phyloP scores from a whole-genome alignment of 2,797 vertebrate species.

The Ceyx erithaca region DNA sequence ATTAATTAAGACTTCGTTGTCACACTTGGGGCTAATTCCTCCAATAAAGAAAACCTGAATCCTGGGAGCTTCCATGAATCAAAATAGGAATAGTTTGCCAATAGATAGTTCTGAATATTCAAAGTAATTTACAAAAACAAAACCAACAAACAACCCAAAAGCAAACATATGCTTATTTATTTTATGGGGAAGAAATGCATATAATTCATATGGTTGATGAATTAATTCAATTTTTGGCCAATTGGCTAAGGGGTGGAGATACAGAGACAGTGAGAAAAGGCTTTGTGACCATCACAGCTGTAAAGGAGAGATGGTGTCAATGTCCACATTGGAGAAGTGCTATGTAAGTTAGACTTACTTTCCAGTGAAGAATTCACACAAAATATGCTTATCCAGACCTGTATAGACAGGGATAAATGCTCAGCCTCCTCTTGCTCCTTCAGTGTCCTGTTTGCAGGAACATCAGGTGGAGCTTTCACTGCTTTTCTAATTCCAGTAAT shows the following conservation, averaged over 20 bases:
- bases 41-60: not conserved
- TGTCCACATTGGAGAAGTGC: not conserved
- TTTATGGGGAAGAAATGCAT: not conserved
- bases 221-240: fast-evolving
- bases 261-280: not conserved
- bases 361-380: not conserved
- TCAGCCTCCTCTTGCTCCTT: not conserved
- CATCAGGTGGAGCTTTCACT: not conserved
- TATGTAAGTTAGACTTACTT: not conserved
- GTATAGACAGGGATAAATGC: fast-evolving
- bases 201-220: not conserved
- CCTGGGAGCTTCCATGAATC: not conserved
- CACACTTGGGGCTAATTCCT: not conserved
- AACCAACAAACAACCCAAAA: too few relatives aligned
- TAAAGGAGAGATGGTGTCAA: not conserved
- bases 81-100: not conserved
- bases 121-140: not conserved
- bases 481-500: fast-evolving
- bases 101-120: not conserved
- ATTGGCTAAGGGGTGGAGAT: not conserved
- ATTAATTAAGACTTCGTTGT: not conserved
- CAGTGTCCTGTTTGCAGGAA: not conserved
- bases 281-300: not conserved
- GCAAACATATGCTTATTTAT: not conserved
- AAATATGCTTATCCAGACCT: fast-evolving